Base-by-base conservation (phyloP, 2,113 vertebrate species). In the Dolichallabes microphthalmus region DNA sequence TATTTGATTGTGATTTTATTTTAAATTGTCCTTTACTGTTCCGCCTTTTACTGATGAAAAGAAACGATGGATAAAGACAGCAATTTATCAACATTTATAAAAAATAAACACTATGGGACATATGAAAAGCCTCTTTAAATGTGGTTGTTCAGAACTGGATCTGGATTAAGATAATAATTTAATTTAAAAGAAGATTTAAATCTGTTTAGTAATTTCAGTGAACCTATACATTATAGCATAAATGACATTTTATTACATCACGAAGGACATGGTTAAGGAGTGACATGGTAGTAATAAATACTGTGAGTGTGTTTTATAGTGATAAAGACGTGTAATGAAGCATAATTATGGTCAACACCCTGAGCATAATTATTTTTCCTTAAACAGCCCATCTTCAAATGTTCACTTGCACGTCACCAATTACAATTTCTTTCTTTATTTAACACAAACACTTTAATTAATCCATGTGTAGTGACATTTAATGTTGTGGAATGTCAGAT, bases 1-100 rank as follows among this genome's bases (percentile, higher is more conserved):
- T 77, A 89, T 86, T 90, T 87, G 89, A 82, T 86, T 85, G n/a
- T 68, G 82, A 88, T 84, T 84, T 83, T 15, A 83, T 85, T 82
- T 77, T 84, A 55, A 55, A 30, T 17, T 10, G n/a, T 55, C 25
- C 6, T 76, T 76, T 52, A 73, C 17, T 35, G 69, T 3, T 45
- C 45, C 52, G 13, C n/a, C 52, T 75, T 76, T 55, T 30, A 19
- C 50, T 30, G 50, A 10, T 55, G n/a, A 10, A 30, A 30, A 30
- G 50, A 30, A 82, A 84, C 32, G 52, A 82, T 64, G 22, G 82
- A 15, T 52, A 55, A 88, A 58, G n/a, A 45, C 22, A 27, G 45
- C 39, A 84, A 19, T 61, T 39, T 32, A 27, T 61, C n/a, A 32
- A 2, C 60, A 22, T 75, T 75, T 61, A 64, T 9, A 39, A 2